Evolutionary conservation across 1,140 invertebrate genomes (phyloP), one percentile per base, ranked within the genome.

Genomic region (Philopotamus ludificatus): DNA sequence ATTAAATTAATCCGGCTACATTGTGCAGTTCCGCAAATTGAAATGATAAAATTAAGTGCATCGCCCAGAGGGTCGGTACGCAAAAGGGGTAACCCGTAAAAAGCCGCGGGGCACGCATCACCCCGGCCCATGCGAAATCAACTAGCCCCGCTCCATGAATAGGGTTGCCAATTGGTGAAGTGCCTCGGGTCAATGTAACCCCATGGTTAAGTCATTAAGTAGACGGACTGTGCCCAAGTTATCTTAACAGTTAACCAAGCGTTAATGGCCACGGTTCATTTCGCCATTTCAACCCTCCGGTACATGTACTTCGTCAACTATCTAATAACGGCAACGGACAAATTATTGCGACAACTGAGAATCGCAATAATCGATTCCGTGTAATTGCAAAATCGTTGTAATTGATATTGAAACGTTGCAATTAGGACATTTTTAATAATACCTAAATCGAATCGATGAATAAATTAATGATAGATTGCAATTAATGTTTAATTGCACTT

Each of bases 241-340:
- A 67, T 67, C 65, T 67, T 63, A 67, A 67, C 60, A 67, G 55
- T 67, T 63, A 67, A 26, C 60, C 12, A 22, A 20, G 34, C 65
- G 25, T 61, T 66, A 44, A 65, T 65, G 21, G 49, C 51, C 34
- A 45, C 25, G 44, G 34, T 51, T 41, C 44, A 47, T 47, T 47
- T 47, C 7, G 18, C 18, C 44, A 15, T 20, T 47, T 15, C 44
- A 20, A 34, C 28, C 28, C 28, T 34, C 12, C 12, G 28, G n/a
- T n/a, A n/a, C n/a, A n/a, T n/a, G n/a, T n/a, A n/a, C n/a, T n/a
- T n/a, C n/a, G n/a, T n/a, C n/a, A n/a, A n/a, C n/a, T n/a, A n/a
- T n/a, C n/a, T n/a, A n/a, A n/a, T n/a, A n/a, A n/a, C n/a, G n/a
- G n/a, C n/a, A n/a, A n/a, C n/a, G n/a, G n/a, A n/a, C n/a, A n/a